Evolutionary conservation across 2,888 invertebrate genomes (phyloP), one percentile per base, ranked within the genome.

Genomic region (Pterostichus niger): DNA sequence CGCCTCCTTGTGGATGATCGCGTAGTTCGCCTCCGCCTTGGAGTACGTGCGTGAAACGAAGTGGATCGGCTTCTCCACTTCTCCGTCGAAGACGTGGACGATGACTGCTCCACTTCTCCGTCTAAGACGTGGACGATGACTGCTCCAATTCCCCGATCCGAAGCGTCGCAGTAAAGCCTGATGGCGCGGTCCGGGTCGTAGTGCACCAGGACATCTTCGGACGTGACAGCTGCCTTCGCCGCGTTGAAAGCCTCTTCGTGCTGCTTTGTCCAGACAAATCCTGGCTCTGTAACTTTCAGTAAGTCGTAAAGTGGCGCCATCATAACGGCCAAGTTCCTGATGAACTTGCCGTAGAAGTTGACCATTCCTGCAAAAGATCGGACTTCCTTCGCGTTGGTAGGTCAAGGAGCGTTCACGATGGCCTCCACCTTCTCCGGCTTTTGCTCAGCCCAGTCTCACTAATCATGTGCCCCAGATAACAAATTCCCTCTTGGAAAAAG

Each of bases 21-120:
- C 86, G 80, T 88, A 87, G 44, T 85, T 87, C 52, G 86, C 86
- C 76, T 88, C 87, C 7, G 87, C 86, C 35, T 83, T 82, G 0
- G 84, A 84, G 17, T 86, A 83, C 1, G 85, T 84, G 81, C 85
- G 78, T 0, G 86, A 87, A 11, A 86, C 86, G 78, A 86, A 87
- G 78, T 82, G 46, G 40, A 87, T 86, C 0, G 86, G 56, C 6
- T 10, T 13, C 13, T 56, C 17, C 5, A 6, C 10, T 9, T 7
- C 9, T 6, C 17, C 24, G 86, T 56, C 85, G 73, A 85, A 85
- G 17, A 85, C 71, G 35, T 86, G 87, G 0, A 83, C 33, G n/a
- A 87, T 59, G n/a, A 86, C 86, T 0, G 86, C 86, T 54, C 15
- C 3, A 3, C 9, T 5, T 9, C 7, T 5, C 15, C 17, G 86